Conservation (phyloP, 2,888 invertebrate species). For the Drosophila subsilvestris region DNA sequence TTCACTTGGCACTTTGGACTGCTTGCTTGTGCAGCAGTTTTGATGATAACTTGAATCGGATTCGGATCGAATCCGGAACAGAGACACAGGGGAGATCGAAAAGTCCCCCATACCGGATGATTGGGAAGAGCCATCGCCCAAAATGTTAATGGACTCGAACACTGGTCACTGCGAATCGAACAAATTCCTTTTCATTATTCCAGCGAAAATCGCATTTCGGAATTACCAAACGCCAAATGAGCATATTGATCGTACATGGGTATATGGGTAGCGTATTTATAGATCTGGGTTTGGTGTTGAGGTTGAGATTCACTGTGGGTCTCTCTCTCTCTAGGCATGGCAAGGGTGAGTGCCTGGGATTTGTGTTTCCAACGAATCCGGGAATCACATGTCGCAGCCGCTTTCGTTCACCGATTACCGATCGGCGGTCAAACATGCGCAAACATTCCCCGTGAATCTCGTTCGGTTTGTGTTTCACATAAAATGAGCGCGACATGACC, state of each 20-base stretch:
- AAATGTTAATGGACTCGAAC: conserved; percentile 6
- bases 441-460: conserved; percentile 6
- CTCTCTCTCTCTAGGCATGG: background rate
- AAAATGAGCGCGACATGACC: background rate
- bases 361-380: conserved; percentile 13
- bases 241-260: conserved; percentile 35
- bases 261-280: conserved; percentile 18
- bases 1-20: background rate
- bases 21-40: background rate
- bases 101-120: conserved; percentile 31
- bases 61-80: background rate
- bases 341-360: background rate
- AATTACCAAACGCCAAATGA: conserved; percentile 48
- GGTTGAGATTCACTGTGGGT: background rate
- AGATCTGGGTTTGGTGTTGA: conserved; percentile 9
- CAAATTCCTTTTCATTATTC: conserved; percentile 57
- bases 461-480: conserved; percentile 1
- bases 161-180: conserved; percentile 1
- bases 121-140: background rate
- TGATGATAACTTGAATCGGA: background rate
- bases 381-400: conserved; percentile 23
- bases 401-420: conserved; percentile 19
- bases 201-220: conserved; percentile 36
- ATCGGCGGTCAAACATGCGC: background rate
- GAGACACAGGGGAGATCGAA: background rate